Percentiles rank a stretch among this genome's conserved stretches.
These are phyloP conservation scores for Neodiprion fabricii DNA, from an alignment of 1,140 invertebrate species.

Conservation along the genomic window DNA sequence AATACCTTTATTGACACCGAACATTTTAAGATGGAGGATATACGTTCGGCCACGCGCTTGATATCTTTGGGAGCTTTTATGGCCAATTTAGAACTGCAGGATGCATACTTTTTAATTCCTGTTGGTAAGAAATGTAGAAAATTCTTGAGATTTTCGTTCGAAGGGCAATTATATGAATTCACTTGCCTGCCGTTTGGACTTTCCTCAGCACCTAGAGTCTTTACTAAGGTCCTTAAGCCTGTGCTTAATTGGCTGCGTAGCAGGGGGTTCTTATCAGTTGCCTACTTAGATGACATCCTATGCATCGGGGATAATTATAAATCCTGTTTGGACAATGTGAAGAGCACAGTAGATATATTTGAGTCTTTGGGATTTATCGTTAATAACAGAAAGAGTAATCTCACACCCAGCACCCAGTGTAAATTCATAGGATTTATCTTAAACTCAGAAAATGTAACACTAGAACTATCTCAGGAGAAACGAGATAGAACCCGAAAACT, in stretches of 20 bases:
- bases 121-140: slow-evolving; percentile 26
- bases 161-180: no score
- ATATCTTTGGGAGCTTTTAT: slow-evolving; percentile 13
- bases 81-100: slow-evolving; percentile 7
- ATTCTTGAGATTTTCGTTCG: no score
- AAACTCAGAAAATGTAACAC: slow-evolving; percentile 26
- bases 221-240: slow-evolving; percentile 37
- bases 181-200: slow-evolving; percentile 36
- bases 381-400: slow-evolving; percentile 29
- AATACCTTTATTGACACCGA: no score
- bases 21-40: not conserved
- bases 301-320: slow-evolving; percentile 13
- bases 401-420: slow-evolving; percentile 17
- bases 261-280: slow-evolving; percentile 22
- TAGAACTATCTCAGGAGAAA: slow-evolving; percentile 31
- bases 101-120: slow-evolving; percentile 15
- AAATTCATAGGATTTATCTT: slow-evolving; percentile 39
- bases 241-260: slow-evolving; percentile 26
- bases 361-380: slow-evolving; percentile 36
- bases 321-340: slow-evolving; percentile 22
- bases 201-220: slow-evolving; percentile 30
- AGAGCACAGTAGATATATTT: slow-evolving; percentile 23
- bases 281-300: slow-evolving; percentile 34
- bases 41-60: not conserved
- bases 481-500: slow-evolving; percentile 21